Base-by-base conservation (phyloP, 1,140 invertebrate genomes). In the Heliconius hermathena region DNA sequence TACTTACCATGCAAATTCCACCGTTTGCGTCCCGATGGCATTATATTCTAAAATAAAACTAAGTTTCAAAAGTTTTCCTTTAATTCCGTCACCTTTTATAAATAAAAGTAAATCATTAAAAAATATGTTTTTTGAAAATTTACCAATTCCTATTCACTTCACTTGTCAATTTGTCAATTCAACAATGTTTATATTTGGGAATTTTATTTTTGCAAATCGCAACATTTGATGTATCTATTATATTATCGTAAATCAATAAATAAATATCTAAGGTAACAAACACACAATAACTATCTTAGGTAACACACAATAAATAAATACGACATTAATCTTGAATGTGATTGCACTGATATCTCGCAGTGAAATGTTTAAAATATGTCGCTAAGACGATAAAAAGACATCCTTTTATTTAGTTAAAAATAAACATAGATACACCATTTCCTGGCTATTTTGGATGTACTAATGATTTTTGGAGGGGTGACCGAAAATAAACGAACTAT, bases 1-100 rank as follows among this genome's bases (percentile, higher is more conserved):
- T 85, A 92, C 90, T 95, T 95, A 96, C 95, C 95, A 91, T 95
- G 95, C 82, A 95, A 85, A 86, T 95, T 95, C 95, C 95, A 96
- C 52, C 95, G 92, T 89, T 95, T 96, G 78, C 95, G 89, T 83
- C 94, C 93, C 81, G 93, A 87, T 83, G 92, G 89, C 92, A 94
- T 94, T 85, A 84, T 86, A 84, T 85, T 73, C 75, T 54, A 71
- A 78, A 73, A 9, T 20, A 71, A 71, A 36, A 71, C 60, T 66
- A 66, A n/a, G 8, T 66, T 66, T 29, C 60, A 66, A 13, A 33
- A 3, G 3, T 29, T 13, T 29, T 22, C n/a, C n/a, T 57, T 57
- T 20, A 57, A n/a, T 22, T 22, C 60, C 22, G 2, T 13, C 26
- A 13, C 60, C 13, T 26, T 66, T 26, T 20, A 49, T 20, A 60